Evolutionary conservation across 2,113 vertebrate species (phyloP).

Genomic region (Sinocyclocheilus anophthalmus): DNA sequence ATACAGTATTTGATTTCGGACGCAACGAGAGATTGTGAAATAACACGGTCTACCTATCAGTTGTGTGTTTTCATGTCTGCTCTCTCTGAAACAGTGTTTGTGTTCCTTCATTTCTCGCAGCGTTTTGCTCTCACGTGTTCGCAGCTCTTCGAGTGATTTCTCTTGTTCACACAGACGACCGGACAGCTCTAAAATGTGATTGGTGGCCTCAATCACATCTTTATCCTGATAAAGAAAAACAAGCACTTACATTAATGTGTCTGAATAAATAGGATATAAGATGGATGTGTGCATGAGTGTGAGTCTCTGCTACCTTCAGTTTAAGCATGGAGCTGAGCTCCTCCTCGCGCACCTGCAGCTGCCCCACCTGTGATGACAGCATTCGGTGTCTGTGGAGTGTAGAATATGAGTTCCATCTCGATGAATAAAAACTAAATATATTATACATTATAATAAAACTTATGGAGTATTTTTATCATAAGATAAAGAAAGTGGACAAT

Average conservation of each 20-base stretch:
- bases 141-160: slow-evolving; percentile 67
- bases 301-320: slow-evolving; percentile 79
- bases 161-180: slow-evolving; percentile 75
- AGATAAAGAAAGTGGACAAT: background rate
- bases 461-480: background rate
- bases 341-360: slow-evolving; percentile 85
- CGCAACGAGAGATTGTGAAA: background rate
- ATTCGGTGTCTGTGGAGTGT: slow-evolving; percentile 77
- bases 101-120: slow-evolving; percentile 78
- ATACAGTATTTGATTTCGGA: background rate
- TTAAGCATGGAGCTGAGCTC: slow-evolving; percentile 84
- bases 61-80: slow-evolving; percentile 69
- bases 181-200: slow-evolving; percentile 77
- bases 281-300: background rate
- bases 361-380: slow-evolving; percentile 82
- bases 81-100: slow-evolving; percentile 70
- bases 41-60: slow-evolving; percentile 76
- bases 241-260: background rate
- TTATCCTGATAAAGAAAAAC: slow-evolving; percentile 76
- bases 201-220: slow-evolving; percentile 80
- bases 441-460: no score
- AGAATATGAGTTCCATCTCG: slow-evolving; percentile 85
- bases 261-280: background rate
- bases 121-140: slow-evolving; percentile 67
- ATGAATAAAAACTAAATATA: background rate